Conservation (phyloP, 2,113 vertebrate genomes). For the Ochotona princeps region DNA sequence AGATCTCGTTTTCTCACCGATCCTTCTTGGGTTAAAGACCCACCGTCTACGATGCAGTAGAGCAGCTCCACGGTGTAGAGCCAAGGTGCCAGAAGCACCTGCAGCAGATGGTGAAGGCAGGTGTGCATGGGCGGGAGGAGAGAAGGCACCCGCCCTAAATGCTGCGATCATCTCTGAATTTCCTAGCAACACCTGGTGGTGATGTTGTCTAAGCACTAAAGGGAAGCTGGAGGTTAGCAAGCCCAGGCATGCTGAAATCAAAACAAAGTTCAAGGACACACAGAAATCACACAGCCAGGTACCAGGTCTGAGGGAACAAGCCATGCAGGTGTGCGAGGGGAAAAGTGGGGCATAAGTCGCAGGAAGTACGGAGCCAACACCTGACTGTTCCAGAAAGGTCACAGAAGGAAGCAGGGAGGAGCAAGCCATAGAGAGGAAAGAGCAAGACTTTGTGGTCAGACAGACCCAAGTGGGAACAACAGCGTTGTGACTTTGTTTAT, state of each 20-base stretch:
- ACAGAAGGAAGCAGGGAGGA: neutral
- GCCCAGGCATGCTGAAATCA: slow-evolving; percentile 44
- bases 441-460: neutral
- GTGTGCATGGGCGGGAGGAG: neutral
- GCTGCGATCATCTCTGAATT: neutral
- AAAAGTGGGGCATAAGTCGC: neutral
- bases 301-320: neutral
- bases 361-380: neutral
- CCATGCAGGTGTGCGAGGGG: neutral
- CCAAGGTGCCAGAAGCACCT: slow-evolving; percentile 50
- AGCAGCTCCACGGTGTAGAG: neutral
- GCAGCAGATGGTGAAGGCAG: slow-evolving; percentile 69
- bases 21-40: slow-evolving; percentile 9
- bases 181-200: slow-evolving; percentile 59
- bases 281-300: neutral
- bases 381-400: neutral
- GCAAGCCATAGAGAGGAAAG: neutral
- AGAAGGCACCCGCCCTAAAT: neutral
- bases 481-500: neutral
- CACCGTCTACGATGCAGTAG: neutral
- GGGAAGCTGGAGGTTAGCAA: neutral
- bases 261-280: slow-evolving; percentile 43
- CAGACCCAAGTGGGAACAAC: neutral
- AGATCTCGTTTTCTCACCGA: neutral
- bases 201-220: neutral